Percentiles rank a stretch among this genome's conserved stretches.
Conservation (phyloP, 2,113 vertebrate species). For the cat (Felis catus) region DNA sequence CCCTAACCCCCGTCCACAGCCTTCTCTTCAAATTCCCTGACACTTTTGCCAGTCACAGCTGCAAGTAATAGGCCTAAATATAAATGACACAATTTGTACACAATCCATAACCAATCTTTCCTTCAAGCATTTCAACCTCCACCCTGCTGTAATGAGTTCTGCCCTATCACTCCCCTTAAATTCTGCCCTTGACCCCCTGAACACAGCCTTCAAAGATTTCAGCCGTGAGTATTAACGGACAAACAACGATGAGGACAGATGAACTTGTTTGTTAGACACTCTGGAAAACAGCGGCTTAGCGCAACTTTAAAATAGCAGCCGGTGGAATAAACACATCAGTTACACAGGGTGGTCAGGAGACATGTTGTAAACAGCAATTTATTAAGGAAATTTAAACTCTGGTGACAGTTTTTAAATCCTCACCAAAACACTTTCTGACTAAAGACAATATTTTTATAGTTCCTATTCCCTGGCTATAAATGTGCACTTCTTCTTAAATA, state of each 20-base stretch:
- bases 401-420: conserved; percentile 49
- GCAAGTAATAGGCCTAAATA: neutral
- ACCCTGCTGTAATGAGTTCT: neutral
- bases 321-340: conserved; percentile 36
- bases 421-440: conserved; percentile 58
- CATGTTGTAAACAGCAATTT: conserved; percentile 52
- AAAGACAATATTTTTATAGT: conserved; percentile 53
- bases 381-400: conserved; percentile 60
- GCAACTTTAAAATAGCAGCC: conserved; percentile 61
- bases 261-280: conserved; percentile 65
- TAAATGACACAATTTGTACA: neutral
- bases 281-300: conserved; percentile 54
- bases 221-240: neutral
- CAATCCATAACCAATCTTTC: neutral
- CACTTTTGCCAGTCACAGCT: neutral
- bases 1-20: neutral
- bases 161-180: neutral
- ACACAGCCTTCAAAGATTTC: neutral
- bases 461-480: conserved; percentile 52
- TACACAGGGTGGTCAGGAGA: conserved; percentile 44
- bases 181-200: conserved; percentile 5
- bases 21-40: neutral
- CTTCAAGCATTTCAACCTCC: neutral
- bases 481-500: conserved; percentile 61
- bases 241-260: neutral